Base-by-base conservation (phyloP, 2,888 invertebrate genomes). In the Diloba caeruleocephala region DNA sequence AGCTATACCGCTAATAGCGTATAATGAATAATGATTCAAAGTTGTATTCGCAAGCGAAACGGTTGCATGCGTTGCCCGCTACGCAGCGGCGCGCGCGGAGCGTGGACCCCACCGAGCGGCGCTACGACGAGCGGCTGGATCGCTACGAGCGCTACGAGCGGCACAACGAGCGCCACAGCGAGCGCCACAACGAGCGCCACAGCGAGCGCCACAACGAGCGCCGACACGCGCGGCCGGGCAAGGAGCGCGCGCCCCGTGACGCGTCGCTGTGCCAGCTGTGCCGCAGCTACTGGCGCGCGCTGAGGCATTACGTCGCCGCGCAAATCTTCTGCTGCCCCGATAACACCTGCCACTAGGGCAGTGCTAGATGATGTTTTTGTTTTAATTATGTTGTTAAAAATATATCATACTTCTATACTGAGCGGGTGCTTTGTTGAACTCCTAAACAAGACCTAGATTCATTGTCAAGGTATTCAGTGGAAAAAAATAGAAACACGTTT, bases 31-130 rank as follows among this genome's bases (percentile, higher is more conserved):
- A 45, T 49, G 25, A 29, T 58, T 58, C 58, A 19, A 63, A 89
- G 89, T 50, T 88, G 15, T 89, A 88, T 66, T 76, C 82, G 12
- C 88, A 89, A 78, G 84, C 87, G 21, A 88, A 88, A 54, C 81
- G 79, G 0, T 51, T 85, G 21, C 84, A 78, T 52, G 76, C 78
- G 36, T 46, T 60, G 39, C 50, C 63, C 39, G 68, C 58, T 53
- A 49, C 23, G 31, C 60, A 60, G 54, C 51, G 65, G 29, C 76
- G 69, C 31, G 51, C 61, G 10, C 62, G 59, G 51, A 63, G 66
- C 50, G 43, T 51, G 23, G 46, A 43, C 3, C 45, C 43, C 12
- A 5, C 43, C 28, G 46, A 17, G 12, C 69, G 54, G 39, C 46
- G 36, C 31, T 45, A 19, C 44, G 56, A n/a, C 55, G 58, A 37